Evolutionary conservation across 2,113 vertebrate species (phyloP).

Genomic region (Mohoua ochrocephala): DNA sequence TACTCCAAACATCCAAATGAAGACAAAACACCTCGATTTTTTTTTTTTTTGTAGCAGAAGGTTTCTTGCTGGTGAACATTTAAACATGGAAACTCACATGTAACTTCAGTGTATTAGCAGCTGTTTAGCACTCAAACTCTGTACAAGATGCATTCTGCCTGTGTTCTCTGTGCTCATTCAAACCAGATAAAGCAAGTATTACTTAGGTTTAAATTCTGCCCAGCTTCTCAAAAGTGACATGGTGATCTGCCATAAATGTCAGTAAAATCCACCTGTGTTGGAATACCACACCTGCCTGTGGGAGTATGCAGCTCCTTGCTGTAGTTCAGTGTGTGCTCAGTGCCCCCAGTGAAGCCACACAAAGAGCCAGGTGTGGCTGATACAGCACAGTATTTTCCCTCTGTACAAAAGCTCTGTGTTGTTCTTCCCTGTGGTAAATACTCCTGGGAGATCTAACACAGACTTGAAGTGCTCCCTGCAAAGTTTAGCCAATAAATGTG

Average conservation of each 20-base stretch:
- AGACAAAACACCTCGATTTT: not conserved
- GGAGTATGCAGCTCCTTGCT: not conserved
- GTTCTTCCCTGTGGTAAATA: not conserved
- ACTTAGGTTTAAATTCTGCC: not conserved
- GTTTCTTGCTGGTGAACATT: slow-evolving; percentile 5
- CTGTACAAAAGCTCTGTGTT: not conserved
- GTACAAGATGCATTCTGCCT: not conserved
- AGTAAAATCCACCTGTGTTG: not conserved
- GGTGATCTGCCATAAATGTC: not conserved
- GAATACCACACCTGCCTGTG: not conserved
- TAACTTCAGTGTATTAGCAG: not conserved
- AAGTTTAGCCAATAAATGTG: slow-evolving; percentile 57
- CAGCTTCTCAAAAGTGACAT: not conserved
- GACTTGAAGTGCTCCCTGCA: slow-evolving; percentile 5
- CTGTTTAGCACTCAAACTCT: not conserved
- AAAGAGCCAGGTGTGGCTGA: not conserved
- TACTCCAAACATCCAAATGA: not conserved
- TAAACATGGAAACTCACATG: not conserved
- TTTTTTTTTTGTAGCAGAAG: not conserved
- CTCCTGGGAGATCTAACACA: not conserved
- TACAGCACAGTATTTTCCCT: not conserved
- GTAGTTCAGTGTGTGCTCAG: not conserved
- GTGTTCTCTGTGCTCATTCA: slow-evolving; percentile 26
- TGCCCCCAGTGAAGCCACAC: not conserved
- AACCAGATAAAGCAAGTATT: not conserved